A percentile compares a stretch with the other conserved stretches of the same genome.
phyloP scores from a whole-genome alignment of 53 echinoderm and acorn worm genomes.

The Luidia sarsii region DNA sequence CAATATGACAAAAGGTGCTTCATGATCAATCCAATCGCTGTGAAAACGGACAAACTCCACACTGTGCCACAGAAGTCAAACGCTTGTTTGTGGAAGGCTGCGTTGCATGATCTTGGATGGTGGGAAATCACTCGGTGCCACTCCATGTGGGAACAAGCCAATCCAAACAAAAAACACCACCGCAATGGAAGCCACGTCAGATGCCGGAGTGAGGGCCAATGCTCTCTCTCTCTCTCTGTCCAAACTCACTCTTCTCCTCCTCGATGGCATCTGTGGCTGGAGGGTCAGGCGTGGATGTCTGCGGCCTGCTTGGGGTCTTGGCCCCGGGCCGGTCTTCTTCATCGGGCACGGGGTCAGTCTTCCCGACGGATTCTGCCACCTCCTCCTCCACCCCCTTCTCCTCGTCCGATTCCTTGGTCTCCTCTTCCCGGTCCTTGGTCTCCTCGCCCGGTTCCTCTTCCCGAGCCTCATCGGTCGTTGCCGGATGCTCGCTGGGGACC shows the following conservation, averaged over 20 bases:
- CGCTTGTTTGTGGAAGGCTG: background rate
- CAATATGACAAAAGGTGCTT: no score
- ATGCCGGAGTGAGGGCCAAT: conserved; percentile 22
- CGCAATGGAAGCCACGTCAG: conserved; percentile 30
- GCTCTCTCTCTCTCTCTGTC: background rate
- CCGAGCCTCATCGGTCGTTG: no score
- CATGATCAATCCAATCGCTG: no score
- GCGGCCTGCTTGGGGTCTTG: conserved; percentile 10
- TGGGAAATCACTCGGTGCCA: no score
- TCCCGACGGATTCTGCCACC: background rate
- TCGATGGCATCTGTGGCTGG: background rate
- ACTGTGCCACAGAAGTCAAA: conserved; percentile 4
- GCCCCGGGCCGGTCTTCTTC: background rate
- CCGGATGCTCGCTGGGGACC: background rate
- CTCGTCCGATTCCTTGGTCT: no score
- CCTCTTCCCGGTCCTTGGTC: no score
- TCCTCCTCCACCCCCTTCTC: no score
- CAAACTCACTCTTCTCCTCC: conserved; percentile 26
- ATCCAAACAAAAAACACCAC: no score
- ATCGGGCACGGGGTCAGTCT: background rate
- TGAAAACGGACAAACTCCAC: no score
- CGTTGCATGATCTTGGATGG: background rate
- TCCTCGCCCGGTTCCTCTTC: no score
- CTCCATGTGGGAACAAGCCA: conserved; percentile 25
- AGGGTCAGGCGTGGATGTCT: background rate